Evolutionary conservation across 2,888 invertebrate genomes (phyloP).

Genomic region (Cerceris rybyensis): DNA sequence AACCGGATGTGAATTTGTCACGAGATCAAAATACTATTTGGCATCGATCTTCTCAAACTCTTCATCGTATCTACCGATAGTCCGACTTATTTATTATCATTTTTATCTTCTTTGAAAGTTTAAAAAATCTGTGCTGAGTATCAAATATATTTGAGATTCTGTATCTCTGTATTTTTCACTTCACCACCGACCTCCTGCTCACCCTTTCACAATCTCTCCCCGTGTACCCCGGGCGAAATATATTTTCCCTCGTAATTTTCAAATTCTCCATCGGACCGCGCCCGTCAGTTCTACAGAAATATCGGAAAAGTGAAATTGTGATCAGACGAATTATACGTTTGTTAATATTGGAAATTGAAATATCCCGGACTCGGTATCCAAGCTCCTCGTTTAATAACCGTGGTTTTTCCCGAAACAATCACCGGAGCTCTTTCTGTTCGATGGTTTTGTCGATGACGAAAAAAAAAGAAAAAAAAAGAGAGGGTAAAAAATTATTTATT

Average conservation of each 20-base stretch:
- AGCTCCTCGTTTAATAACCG: conserved; percentile 3
- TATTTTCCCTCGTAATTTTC: conserved; percentile 20
- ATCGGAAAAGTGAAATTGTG: conserved; percentile 17
- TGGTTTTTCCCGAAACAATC: conserved; percentile 5
- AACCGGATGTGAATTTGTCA: conserved; percentile 31
- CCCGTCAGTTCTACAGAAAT: conserved; percentile 2
- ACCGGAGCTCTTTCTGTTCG: neutral
- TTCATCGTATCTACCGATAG: conserved; percentile 23
- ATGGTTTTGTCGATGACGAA: neutral
- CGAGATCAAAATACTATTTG: conserved; percentile 40
- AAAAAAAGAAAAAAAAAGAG: neutral
- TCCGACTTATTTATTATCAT: conserved; percentile 4
- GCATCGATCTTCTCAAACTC: conserved; percentile 14
- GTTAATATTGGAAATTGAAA: conserved; percentile 33
- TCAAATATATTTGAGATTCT: too few relatives aligned
- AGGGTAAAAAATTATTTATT: neutral
- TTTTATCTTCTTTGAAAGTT: neutral
- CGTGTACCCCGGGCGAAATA: neutral
- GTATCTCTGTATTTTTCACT: neutral
- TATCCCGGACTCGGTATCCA: neutral
- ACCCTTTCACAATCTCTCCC: neutral
- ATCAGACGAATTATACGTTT: conserved; percentile 17
- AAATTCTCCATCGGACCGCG: neutral
- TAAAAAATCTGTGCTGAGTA: neutral
- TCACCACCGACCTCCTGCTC: neutral